Base-by-base conservation (phyloP, 2,888 invertebrate species). In the Cremastobaeus sp. region DNA sequence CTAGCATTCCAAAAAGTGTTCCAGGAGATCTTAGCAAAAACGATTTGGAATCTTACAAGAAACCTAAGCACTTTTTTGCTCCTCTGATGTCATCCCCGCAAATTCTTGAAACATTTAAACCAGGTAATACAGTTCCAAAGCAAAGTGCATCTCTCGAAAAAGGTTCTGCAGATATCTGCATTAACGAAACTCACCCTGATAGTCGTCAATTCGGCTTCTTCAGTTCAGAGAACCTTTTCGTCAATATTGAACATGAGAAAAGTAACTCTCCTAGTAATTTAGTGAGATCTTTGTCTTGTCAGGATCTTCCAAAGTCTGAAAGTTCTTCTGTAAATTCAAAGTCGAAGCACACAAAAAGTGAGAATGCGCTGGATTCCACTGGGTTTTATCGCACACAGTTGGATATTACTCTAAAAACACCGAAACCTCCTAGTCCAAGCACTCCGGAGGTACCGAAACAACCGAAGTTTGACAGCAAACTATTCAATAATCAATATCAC, bases 381-480 rank as follows among this genome's bases (percentile, higher is more conserved):
- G 85, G 82, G 48, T 84, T 87, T 1, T 89, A 84, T 74, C 85
- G 82, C 28, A 88, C 88, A 18, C 85, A 86, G 39, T 60, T 89
- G 6, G 85, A 84, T 52, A 86, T 88, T 1, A 87, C 85, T 1
- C 64, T 89, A 12, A 86, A 72, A 21, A 34, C 54, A 1, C 78
- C 80, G 1, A 3, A 1, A 1, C 18, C 64, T 2, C 2, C 66
- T 4, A 78, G 78, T 21, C 82, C 82, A 0, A 77, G 79, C 0
- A 82, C 79, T 0, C 84, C 85, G 2, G 85, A 86, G 15, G 79
- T 86, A 4, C 82, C 84, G 0, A 78, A 83, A 39, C 71, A 85
- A 12, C 84, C 86, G 0, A 76, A 80, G 0, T 82, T 84, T 39
- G 83, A 85, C 39, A 85, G 82, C 17, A 78, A 82, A 45, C 64